A percentile compares a stretch with the other conserved stretches of the same genome.
These are phyloP conservation scores for Drosophila carrolli DNA, from an alignment of 1,140 invertebrate genomes.

Conservation along the genomic window DNA sequence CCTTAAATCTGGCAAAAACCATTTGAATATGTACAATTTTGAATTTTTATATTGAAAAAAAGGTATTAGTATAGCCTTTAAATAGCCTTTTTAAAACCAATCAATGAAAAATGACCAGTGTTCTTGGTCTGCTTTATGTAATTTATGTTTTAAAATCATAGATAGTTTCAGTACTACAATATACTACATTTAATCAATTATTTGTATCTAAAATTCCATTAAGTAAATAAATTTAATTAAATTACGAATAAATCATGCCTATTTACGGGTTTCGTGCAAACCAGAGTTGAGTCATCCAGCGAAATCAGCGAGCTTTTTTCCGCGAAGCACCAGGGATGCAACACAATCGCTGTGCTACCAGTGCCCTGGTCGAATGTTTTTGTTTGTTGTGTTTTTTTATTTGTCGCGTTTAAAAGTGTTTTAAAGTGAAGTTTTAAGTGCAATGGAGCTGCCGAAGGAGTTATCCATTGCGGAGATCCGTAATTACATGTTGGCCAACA, in stretches of 20 bases:
- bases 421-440: slow-evolving; percentile 59
- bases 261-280: neutral
- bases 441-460: slow-evolving; percentile 89
- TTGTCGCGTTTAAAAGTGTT: slow-evolving; percentile 45
- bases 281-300: slow-evolving; percentile 16
- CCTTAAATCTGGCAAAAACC: no score
- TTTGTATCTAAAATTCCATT: neutral
- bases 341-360: slow-evolving; percentile 1
- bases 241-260: neutral
- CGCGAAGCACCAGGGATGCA: slow-evolving; percentile 36
- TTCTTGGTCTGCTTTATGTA: no score
- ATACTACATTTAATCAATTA: no score
- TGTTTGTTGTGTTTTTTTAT: slow-evolving; percentile 59
- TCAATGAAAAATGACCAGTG: no score
- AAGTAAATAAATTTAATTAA: neutral
- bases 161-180: no score
- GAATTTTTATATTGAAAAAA: no score
- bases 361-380: slow-evolving; percentile 62
- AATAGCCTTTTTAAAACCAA: no score
- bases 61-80: no score
- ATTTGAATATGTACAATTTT: no score
- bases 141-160: neutral
- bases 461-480: slow-evolving; percentile 93
- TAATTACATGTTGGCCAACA: slow-evolving; percentile 92
- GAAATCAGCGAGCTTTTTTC: slow-evolving; percentile 69